Evolutionary conservation across 2,113 vertebrate genomes (phyloP), one percentile per base, ranked within the genome.

Genomic region (Petromus typicus): DNA sequence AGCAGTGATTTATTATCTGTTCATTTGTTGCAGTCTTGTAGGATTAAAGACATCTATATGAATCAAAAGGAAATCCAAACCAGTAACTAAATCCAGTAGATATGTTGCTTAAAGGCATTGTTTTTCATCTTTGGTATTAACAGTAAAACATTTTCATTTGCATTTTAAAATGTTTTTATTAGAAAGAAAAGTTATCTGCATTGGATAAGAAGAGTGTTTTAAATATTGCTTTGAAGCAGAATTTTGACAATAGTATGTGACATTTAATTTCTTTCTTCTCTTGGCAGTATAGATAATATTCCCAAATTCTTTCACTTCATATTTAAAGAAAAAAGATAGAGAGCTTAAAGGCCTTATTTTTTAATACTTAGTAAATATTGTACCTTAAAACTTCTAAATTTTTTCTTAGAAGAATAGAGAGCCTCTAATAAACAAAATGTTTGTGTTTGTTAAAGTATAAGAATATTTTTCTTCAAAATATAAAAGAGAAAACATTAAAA

Each of bases 311-410:
- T 85, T 90, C 23, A 86, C 76, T 17, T 95, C 67, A 86, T 27
- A 40, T 78, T 81, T 90, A 76, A 12, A 82, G 79, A 94, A 96
- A 45, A 40, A 84, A 90, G 91, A 11, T 76, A 69, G 43, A 90
- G 34, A 93, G 43, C 86, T 93, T 88, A 92, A 93, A 71, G 37
- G 12, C 34, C 7, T 14, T 32, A 20, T 51, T 88, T 73, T 71
- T 66, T 64, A 92, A 14, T 57, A 61, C 16, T 71, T 22, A 89
- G n/a, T 75, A 69, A 90, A 48, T 27, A 61, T 5, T 83, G 12
- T 61, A 30, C 32, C 80, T 83, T 73, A 48, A 86, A 34, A 67
- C 22, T 71, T 61, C n/a, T 8, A 69, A 54, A 32, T 89, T 95
- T 94, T 87, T 95, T 83, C 25, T 76, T 66, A 45, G 57, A 89